These are phyloP conservation scores for Allygus modestus DNA, from an alignment of 2,888 invertebrate species.

Conservation along the genomic window DNA sequence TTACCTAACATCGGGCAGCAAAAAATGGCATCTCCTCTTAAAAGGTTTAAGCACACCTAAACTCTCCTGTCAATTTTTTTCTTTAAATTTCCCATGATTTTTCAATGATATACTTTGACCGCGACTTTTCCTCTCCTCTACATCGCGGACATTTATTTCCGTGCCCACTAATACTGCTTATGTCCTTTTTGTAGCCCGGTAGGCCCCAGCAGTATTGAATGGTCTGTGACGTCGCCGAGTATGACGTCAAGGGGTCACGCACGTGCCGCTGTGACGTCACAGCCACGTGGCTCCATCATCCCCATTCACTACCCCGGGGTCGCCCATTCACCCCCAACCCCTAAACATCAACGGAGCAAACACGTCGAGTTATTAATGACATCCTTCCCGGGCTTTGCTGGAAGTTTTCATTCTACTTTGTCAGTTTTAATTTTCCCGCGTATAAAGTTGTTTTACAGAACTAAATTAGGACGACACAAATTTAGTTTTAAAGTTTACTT, in stretches of 20 bases:
- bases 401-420: slow-evolving; percentile 15
- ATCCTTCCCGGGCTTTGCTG: not conserved
- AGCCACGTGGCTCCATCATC: slow-evolving; percentile 9
- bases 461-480: too few relatives aligned
- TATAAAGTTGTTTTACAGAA: too few relatives aligned
- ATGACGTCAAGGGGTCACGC: slow-evolving; percentile 57
- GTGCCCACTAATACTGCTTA: not conserved
- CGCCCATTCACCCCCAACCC: not conserved
- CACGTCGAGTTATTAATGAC: slow-evolving; percentile 5
- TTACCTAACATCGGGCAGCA: too few relatives aligned
- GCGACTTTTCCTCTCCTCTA: too few relatives aligned
- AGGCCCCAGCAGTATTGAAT: not conserved
- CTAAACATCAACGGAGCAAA: not conserved
- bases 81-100: too few relatives aligned
- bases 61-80: too few relatives aligned
- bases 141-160: too few relatives aligned
- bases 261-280: slow-evolving; percentile 45
- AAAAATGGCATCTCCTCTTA: too few relatives aligned
- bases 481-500: too few relatives aligned
- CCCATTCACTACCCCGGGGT: too few relatives aligned
- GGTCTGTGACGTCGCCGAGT: slow-evolving; percentile 17
- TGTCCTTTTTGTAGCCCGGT: slow-evolving; percentile 6
- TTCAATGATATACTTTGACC: too few relatives aligned
- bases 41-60: too few relatives aligned
- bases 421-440: not conserved